Evolutionary conservation across 2,113 vertebrate species (phyloP), one percentile per base, ranked within the genome.

Genomic region (Prionailurus viverrinus): DNA sequence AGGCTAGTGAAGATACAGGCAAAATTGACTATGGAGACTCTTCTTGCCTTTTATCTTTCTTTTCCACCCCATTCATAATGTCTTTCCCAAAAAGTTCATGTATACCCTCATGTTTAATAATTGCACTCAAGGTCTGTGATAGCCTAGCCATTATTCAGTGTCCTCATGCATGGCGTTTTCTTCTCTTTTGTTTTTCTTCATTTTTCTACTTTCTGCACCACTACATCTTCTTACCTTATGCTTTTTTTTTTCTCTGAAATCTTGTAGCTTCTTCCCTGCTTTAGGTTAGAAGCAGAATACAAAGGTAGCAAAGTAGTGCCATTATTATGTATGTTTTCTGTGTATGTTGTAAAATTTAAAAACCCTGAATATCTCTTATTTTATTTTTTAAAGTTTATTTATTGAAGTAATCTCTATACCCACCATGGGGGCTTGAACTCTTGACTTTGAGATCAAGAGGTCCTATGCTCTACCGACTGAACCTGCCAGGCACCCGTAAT

Each of bases 1-100:
- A 91, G 48, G 31, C 39, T 83, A 89, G 84, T 92, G 61, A 96
- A 89, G 25, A 73, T 66, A 74, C n/a, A 48, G 33, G 65, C 41
- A 85, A 55, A 83, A 61, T 58, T 80, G 12, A 69, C 55, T 94
- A 92, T 88, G 19, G 41, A 95, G 25, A 69, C 12, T 90, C 58
- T 61, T 74, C 58, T 68, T 94, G 25, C 29, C 86, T 58, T 80
- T 74, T 74, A 45, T 51, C 13, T 58, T 89, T 55, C n/a, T 93
- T 76, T 91, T 66, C 21, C 16, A 84, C 11, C 15, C 12, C 7
- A 53, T 74, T 95, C 23, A 79, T 33, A 58, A 48, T 86, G 39
- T 58, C 71, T 96, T 65, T 19, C n/a, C 29, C 21, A 27, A 73
- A 90, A 83, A 39, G 9, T 21, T 63, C 41, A 27, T 65, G 6